Conservation (phyloP, 2,113 vertebrate genomes). For the Asarcornis scutulata region DNA sequence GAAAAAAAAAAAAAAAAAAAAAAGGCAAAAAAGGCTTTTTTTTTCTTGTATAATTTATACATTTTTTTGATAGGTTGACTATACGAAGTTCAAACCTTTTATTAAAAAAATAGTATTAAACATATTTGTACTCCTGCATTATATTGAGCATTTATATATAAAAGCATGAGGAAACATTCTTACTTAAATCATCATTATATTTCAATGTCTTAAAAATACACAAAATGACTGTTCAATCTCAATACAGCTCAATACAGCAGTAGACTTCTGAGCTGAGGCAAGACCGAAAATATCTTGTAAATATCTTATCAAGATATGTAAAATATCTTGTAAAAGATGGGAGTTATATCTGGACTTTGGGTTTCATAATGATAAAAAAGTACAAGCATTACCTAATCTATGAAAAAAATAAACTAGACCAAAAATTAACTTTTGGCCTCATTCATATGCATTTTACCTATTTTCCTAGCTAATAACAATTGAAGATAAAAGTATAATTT, state of each 20-base stretch:
- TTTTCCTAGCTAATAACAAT: not conserved
- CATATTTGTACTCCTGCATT: not conserved
- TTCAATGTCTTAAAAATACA: conserved; percentile 37
- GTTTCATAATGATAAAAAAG: not conserved
- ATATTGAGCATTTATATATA: conserved; percentile 19
- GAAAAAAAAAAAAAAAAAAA: conserved; percentile 76
- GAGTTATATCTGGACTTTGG: not conserved
- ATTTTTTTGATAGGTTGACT: conserved; percentile 68
- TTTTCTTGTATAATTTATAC: conserved; percentile 71
- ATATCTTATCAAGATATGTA: too few relatives aligned
- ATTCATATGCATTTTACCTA: not conserved
- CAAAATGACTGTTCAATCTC: conserved; percentile 26
- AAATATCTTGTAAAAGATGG: not conserved
- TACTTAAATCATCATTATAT: conserved; percentile 31
- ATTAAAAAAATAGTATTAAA: conserved; percentile 43
- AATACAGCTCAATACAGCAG: not conserved
- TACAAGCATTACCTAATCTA: not conserved
- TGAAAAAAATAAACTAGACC: accelerated
- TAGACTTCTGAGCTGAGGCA: not conserved
- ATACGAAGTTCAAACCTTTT: conserved; percentile 63
- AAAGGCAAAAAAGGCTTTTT: conserved; percentile 52
- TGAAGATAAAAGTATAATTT: not conserved
- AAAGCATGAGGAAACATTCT: conserved; percentile 38
- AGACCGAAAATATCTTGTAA: not conserved
- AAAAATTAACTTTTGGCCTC: not conserved